These are phyloP conservation scores for Micoletzkya japonica DNA, from an alignment of 2,888 invertebrate species.

Conservation along the genomic window DNA sequence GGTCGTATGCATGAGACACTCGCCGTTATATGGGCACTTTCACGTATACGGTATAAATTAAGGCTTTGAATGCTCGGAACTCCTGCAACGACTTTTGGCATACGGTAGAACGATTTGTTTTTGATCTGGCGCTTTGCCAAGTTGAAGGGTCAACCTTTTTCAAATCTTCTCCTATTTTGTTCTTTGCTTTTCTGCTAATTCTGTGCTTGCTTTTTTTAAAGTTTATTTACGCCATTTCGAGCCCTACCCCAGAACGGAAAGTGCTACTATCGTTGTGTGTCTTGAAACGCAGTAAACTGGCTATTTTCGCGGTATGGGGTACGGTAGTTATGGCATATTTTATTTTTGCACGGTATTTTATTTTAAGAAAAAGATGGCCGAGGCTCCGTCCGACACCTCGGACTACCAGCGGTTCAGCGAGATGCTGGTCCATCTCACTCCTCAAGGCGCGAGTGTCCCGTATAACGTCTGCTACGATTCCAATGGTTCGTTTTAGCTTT, in stretches of 20 bases:
- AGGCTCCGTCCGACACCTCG: slow-evolving; percentile 57
- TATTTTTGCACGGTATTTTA: too few relatives aligned
- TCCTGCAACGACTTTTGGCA: background rate
- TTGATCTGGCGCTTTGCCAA: slow-evolving; percentile 15
- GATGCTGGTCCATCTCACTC: slow-evolving; percentile 59
- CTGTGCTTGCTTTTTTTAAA: background rate
- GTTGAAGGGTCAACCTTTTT: background rate
- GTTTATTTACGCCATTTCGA: background rate
- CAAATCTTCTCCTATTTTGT: slow-evolving; percentile 8
- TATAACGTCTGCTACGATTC: slow-evolving; percentile 53
- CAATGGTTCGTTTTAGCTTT: slow-evolving; percentile 35
- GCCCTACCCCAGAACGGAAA: too few relatives aligned
- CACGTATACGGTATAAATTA: too few relatives aligned
- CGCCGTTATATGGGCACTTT: too few relatives aligned
- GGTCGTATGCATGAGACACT: background rate
- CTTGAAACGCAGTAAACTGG: too few relatives aligned
- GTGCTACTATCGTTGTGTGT: too few relatives aligned
- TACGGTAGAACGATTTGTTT: background rate
- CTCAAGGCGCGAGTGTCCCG: slow-evolving; percentile 53
- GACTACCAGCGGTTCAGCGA: slow-evolving; percentile 61
- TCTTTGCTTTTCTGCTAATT: background rate
- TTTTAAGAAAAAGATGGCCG: slow-evolving; percentile 46
- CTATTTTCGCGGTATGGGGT: too few relatives aligned
- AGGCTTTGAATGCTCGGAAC: too few relatives aligned
- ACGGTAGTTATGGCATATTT: too few relatives aligned